Conservation (phyloP, 2,113 vertebrate genomes). For the Misgurnus anguillicaudatus region DNA sequence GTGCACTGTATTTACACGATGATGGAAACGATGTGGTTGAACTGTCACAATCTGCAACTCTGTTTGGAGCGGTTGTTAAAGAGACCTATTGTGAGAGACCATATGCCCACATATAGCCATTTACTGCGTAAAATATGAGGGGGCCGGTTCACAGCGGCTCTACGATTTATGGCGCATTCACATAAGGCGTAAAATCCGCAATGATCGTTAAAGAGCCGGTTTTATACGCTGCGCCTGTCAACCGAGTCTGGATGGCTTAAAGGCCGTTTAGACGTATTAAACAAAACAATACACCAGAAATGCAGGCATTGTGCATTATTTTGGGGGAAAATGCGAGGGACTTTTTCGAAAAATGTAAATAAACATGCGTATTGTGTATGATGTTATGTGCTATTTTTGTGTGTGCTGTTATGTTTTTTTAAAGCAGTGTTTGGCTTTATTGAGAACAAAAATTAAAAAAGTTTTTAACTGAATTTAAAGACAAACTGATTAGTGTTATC, state of each 20-base stretch:
- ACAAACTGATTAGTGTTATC: background rate
- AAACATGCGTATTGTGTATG: background rate
- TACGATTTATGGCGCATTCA: conserved; percentile 69
- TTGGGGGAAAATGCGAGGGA: background rate
- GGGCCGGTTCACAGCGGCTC: conserved; percentile 57
- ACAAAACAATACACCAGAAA: conserved; percentile 38
- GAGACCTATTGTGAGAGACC: conserved; percentile 62
- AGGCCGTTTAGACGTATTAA: conserved; percentile 39
- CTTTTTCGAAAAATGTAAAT: background rate
- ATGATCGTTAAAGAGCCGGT: conserved; percentile 69
- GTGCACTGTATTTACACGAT: conserved; percentile 27
- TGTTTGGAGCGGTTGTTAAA: conserved; percentile 74
- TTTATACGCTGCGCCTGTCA: conserved; percentile 67
- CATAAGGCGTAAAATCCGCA: conserved; percentile 75
- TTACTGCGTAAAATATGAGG: conserved; percentile 68
- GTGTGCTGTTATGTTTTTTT: too few relatives aligned
- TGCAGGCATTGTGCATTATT: background rate
- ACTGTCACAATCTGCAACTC: conserved; percentile 30
- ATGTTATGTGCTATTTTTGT: background rate
- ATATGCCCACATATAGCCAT: conserved; percentile 59
- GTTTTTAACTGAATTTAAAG: background rate
- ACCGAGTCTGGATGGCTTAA: conserved; percentile 39
- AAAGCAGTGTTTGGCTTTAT: too few relatives aligned
- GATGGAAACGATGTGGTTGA: conserved; percentile 39
- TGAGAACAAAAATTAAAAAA: too few relatives aligned